Conservation (phyloP, 2,888 invertebrate genomes). For the Vesta saturnalis region DNA sequence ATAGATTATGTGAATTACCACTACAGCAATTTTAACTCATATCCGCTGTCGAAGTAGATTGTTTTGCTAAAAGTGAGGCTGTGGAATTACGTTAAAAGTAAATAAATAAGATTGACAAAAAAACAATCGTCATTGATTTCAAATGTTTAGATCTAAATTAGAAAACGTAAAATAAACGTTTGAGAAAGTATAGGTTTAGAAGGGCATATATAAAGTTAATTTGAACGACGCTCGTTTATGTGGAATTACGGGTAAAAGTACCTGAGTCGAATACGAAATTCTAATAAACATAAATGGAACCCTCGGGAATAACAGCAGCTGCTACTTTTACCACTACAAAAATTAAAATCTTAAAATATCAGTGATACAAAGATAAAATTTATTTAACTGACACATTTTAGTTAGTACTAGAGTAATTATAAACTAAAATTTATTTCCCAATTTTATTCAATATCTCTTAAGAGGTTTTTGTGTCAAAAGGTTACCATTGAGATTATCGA, state of each 20-base stretch:
- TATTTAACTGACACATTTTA: neutral
- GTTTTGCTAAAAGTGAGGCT: too few species aligned
- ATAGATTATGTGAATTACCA: too few species aligned
- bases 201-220: slow-evolving; percentile 32
- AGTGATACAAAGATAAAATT: slow-evolving; percentile 14
- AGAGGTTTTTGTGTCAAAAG: too few species aligned
- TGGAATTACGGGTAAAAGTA: slow-evolving; percentile 35
- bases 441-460: too few species aligned
- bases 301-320: slow-evolving; percentile 27
- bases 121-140: neutral
- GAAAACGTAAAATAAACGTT: slow-evolving; percentile 18
- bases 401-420: too few species aligned
- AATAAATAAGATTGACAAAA: too few species aligned
- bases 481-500: too few species aligned
- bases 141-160: neutral
- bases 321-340: slow-evolving; percentile 29
- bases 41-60: too few species aligned
- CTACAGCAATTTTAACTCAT: too few species aligned
- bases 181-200: slow-evolving; percentile 16
- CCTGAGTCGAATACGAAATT: slow-evolving; percentile 33
- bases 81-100: too few species aligned
- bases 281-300: slow-evolving; percentile 39
- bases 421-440: too few species aligned
- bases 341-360: slow-evolving; percentile 38
- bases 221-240: slow-evolving; percentile 38